phyloP scores from a whole-genome alignment of 2,113 vertebrate genomes.

The Pipra filicauda region DNA sequence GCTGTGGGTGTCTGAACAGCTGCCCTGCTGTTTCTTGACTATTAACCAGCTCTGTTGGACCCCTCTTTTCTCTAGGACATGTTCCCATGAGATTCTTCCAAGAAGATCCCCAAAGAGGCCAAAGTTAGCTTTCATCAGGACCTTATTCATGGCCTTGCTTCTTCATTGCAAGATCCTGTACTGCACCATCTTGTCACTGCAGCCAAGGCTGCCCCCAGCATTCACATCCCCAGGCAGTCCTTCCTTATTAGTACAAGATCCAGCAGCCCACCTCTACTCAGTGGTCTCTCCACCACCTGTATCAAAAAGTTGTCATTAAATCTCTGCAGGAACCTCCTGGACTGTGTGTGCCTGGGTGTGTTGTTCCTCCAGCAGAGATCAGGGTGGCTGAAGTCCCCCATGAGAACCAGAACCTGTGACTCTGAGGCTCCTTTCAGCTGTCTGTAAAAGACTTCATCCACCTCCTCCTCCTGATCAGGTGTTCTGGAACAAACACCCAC shows the following conservation, averaged over 20 bases:
- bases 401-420: too few species aligned
- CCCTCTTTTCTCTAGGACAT: neutral
- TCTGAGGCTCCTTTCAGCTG: neutral
- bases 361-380: neutral
- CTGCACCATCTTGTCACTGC: neutral
- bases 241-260: neutral
- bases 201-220: neutral
- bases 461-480: neutral
- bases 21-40: neutral
- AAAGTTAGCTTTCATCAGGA: neutral
- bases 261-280: neutral
- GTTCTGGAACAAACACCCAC: neutral
- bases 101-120: too few species aligned
- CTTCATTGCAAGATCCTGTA: neutral
- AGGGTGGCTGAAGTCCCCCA: neutral
- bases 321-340: neutral
- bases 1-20: neutral
- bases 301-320: neutral
- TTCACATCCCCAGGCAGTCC: neutral
- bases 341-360: neutral
- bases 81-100: neutral
- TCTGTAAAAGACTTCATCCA: neutral
- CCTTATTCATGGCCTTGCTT: fast-evolving
- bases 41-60: neutral
- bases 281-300: neutral